phyloP scores from a whole-genome alignment of 2,113 vertebrate genomes.

The Amia ocellicauda region DNA sequence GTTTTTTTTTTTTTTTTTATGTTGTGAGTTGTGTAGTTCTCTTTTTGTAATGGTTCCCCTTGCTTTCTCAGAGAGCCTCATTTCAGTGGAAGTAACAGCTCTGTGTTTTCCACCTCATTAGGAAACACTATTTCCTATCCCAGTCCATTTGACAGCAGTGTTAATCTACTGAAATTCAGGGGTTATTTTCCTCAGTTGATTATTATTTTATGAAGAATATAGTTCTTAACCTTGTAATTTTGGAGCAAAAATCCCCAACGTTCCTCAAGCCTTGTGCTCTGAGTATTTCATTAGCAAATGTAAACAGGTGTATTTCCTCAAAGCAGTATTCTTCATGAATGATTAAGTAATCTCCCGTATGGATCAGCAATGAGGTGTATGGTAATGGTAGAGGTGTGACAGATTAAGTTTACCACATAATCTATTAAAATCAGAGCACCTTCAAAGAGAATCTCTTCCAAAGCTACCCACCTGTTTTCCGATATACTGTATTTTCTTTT shows the following conservation, averaged over 20 bases:
- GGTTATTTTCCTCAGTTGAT: slow-evolving; percentile 35
- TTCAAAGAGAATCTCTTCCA: too few relatives aligned
- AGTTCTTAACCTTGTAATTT: slow-evolving; percentile 60
- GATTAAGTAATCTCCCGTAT: slow-evolving; percentile 19
- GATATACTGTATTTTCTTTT: too few relatives aligned
- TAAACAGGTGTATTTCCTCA: slow-evolving; percentile 11
- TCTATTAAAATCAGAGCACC: too few relatives aligned
- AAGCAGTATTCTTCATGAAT: slow-evolving; percentile 18
- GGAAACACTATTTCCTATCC: slow-evolving; percentile 59
- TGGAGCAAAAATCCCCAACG: slow-evolving; percentile 12
- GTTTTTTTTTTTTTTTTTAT: slow-evolving; percentile 52
- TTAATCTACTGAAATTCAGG: slow-evolving; percentile 63
- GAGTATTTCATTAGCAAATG: slow-evolving; percentile 3
- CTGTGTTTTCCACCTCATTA: slow-evolving; percentile 45
- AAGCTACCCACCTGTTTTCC: too few relatives aligned
- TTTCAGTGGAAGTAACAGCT: slow-evolving; percentile 48
- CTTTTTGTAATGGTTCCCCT: slow-evolving; percentile 26
- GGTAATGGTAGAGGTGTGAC: neutral
- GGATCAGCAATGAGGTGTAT: slow-evolving; percentile 2
- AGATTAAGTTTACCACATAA: too few relatives aligned
- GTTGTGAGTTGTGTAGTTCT: slow-evolving; percentile 24
- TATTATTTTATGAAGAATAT: slow-evolving; percentile 62
- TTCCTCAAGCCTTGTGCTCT: neutral
- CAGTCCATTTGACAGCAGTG: slow-evolving; percentile 65
- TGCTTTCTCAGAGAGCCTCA: slow-evolving; percentile 22